phyloP scores from a whole-genome alignment of 2,797 vertebrate genomes.

The Tenualosa thibaudeaui region DNA sequence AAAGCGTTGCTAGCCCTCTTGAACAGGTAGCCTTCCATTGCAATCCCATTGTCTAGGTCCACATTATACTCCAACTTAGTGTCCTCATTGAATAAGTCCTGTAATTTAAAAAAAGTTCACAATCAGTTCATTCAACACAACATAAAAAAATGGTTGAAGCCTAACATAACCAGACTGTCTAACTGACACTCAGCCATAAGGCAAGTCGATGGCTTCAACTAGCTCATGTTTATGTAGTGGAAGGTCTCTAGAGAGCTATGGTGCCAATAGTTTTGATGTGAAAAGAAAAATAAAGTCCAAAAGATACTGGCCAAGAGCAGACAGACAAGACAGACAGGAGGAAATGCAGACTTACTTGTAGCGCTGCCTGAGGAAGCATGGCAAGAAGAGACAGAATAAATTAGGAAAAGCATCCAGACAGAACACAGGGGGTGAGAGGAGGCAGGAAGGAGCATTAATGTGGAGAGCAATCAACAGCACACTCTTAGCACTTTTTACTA shows the following conservation, averaged over 20 bases:
- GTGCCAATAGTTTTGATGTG: background rate
- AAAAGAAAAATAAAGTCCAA: background rate
- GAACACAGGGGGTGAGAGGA: background rate
- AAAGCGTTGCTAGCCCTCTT: constrained; percentile 98
- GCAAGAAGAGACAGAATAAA: constrained; percentile 11
- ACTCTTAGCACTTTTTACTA: background rate
- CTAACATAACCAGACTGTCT: background rate
- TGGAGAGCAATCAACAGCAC: background rate
- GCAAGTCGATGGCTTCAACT: background rate
- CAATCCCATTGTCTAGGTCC: constrained; percentile 90
- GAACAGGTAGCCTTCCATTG: constrained; percentile 97
- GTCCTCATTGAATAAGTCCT: constrained; percentile 95
- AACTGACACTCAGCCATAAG: background rate
- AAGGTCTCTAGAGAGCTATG: background rate
- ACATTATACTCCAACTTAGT: constrained; percentile 93
- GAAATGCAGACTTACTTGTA: constrained; percentile 73
- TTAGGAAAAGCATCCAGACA: background rate
- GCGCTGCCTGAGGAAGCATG: constrained; percentile 75
- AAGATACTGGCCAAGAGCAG: constrained; percentile 24
- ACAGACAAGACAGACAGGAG: background rate
- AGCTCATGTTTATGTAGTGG: background rate
- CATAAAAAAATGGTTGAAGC: background rate
- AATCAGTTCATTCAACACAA: background rate
- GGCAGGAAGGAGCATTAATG: background rate
- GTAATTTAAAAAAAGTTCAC: constrained; percentile 32